These are phyloP conservation scores for Glyptemys insculpta DNA, from an alignment of 2,797 vertebrate species.

Conservation along the genomic window DNA sequence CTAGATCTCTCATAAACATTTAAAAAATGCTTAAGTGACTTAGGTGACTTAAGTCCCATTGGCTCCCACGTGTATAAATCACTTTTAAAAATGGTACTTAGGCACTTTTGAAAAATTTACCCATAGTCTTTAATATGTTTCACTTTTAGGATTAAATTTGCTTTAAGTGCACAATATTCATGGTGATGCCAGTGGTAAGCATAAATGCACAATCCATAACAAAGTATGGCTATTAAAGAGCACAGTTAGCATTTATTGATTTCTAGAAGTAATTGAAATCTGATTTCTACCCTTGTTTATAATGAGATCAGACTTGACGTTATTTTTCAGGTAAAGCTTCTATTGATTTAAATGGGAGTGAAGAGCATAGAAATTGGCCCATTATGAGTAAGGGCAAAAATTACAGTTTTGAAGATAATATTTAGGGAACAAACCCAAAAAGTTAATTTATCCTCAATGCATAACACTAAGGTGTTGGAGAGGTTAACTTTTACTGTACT, in stretches of 20 bases:
- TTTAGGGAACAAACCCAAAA: rapidly evolving
- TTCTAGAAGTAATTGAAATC: neutral
- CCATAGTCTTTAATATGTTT: neutral
- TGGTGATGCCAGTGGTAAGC: neutral
- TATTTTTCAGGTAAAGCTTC: neutral
- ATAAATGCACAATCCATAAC: neutral
- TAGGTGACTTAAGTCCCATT: neutral
- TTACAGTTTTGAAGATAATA: neutral
- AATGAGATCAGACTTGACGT: neutral
- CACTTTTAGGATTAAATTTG: neutral
- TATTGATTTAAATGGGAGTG: neutral
- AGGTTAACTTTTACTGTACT: neutral
- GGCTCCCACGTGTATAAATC: neutral
- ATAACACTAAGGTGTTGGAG: neutral
- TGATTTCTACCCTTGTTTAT: neutral
- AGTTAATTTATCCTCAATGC: neutral
- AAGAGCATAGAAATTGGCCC: neutral
- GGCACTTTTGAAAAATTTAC: neutral
- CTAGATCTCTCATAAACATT: neutral
- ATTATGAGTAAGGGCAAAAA: rapidly evolving
- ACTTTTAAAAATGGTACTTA: neutral
- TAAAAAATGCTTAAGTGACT: neutral
- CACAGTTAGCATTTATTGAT: neutral
- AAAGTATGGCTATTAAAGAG: neutral
- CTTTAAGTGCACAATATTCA: rapidly evolving